Base-by-base conservation (phyloP, 2,888 invertebrate species). In the Prosopocoilus inquinatus region DNA sequence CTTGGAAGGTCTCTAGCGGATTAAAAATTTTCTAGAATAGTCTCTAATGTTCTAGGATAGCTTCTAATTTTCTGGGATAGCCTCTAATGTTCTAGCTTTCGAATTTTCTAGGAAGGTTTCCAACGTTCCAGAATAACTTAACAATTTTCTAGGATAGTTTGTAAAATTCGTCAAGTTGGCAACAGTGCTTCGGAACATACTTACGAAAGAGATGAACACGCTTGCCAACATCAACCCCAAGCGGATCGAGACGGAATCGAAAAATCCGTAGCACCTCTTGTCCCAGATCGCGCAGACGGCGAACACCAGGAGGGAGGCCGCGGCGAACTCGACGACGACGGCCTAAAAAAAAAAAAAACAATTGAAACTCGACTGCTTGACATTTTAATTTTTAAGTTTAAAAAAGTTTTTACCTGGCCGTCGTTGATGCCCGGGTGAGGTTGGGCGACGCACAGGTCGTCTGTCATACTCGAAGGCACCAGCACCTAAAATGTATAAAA, bases 391-490 rank as follows among this genome's bases (percentile, higher is more conserved):
- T n/a, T n/a, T n/a, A n/a, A n/a, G n/a, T n/a, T n/a, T n/a, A n/a
- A n/a, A n/a, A n/a, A n/a, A n/a, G n/a, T n/a, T 34, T 15, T 16
- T 38, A 68, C 68, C 60, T 68, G 77, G 7, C 64, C 65, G 1
- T 64, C 60, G 0, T 71, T 71, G 3, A 86, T 69, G 1, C 75
- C 74, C 0, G 69, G 57, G 62, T 81, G 78, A 0, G 84, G 80
- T 12, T 76, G 64, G 0, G 88, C 87, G 2, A 83, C 79, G 65
- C 89, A 88, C 4, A 86, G 71, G 1, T 79, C 80, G 4, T 61
- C 51, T 8, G 70, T 66, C 13, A 35, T 16, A n/a, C 49, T 12
- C 4, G 7, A 52, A 0, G 83, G 81, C 41, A 82, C 72, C 13
- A 84, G 62, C 0, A 67, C 59, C 8, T 72, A 33, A 35, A 55